Conservation (phyloP, 2,888 invertebrate species). For the Cataglyphis cursor region DNA sequence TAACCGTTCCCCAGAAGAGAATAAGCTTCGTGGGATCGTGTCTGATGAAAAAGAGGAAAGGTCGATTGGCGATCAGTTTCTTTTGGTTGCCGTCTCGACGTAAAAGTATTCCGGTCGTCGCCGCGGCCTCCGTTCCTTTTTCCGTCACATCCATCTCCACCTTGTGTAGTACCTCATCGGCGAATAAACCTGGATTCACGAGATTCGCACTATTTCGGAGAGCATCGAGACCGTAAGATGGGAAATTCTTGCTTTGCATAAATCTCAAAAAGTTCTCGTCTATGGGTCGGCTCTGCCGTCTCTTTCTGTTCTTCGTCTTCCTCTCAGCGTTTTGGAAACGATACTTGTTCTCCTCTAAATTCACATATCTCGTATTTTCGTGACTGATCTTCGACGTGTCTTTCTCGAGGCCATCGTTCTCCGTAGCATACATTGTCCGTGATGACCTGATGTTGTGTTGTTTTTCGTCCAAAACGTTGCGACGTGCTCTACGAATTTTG, state of each 20-base stretch:
- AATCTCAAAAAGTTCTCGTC: slow-evolving; percentile 77
- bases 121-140: slow-evolving; percentile 91
- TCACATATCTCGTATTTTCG: slow-evolving; percentile 49
- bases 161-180: slow-evolving; percentile 90
- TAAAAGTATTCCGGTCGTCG: slow-evolving; percentile 89
- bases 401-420: not conserved
- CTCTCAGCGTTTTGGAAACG: slow-evolving; percentile 46
- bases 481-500: slow-evolving; percentile 58
- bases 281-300: slow-evolving; percentile 75
- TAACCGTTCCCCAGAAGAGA: slow-evolving; percentile 91
- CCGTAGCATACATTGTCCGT: slow-evolving; percentile 1
- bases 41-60: slow-evolving; percentile 92
- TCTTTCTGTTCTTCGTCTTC: slow-evolving; percentile 65
- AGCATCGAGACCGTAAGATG: slow-evolving; percentile 80
- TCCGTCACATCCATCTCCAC: slow-evolving; percentile 90
- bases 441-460: slow-evolving; percentile 2
- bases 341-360: slow-evolving; percentile 66
- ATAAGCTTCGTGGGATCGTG: slow-evolving; percentile 90
- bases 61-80: slow-evolving; percentile 89
- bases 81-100: slow-evolving; percentile 88
- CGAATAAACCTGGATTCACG: slow-evolving; percentile 89
- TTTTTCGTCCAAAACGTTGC: not conserved
- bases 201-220: slow-evolving; percentile 83
- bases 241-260: slow-evolving; percentile 68
- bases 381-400: not conserved